Evolutionary conservation across 2,113 vertebrate genomes (phyloP).

Genomic region (Asarcornis scutulata): DNA sequence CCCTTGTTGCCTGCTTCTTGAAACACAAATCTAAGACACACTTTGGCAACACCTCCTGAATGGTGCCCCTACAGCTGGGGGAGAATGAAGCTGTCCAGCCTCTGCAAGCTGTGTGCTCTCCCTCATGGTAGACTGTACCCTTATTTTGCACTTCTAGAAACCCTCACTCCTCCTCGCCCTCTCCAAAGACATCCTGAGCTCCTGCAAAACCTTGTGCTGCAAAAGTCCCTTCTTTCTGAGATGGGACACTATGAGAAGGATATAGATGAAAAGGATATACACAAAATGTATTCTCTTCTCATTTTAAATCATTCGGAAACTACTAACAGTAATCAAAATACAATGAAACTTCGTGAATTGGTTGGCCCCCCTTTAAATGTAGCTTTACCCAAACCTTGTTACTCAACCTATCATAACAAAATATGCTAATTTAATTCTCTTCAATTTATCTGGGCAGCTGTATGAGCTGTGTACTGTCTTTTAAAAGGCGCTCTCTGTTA

Average conservation of each 20-base stretch:
- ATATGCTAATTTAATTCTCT: background rate
- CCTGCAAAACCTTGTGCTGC: background rate
- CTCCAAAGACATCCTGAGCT: background rate
- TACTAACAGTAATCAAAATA: background rate
- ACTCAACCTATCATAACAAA: background rate
- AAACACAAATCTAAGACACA: background rate
- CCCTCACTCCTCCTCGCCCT: background rate
- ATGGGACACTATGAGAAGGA: background rate
- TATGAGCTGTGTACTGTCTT: background rate
- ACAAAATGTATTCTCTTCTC: background rate
- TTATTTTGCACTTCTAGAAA: background rate
- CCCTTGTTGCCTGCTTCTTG: background rate
- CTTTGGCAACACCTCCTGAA: background rate
- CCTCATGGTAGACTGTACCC: fast-evolving
- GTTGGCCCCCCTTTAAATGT: background rate
- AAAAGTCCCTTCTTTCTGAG: background rate
- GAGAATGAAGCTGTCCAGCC: background rate
- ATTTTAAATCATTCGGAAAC: background rate
- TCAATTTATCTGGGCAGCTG: background rate
- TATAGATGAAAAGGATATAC: background rate
- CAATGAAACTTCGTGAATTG: background rate
- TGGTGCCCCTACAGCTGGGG: background rate
- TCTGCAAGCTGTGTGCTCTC: background rate
- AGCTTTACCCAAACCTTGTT: background rate
- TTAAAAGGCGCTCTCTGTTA: background rate